These are phyloP conservation scores for Hydrotaea cyrtoneurina DNA, from an alignment of 2,888 invertebrate species.

Conservation along the genomic window DNA sequence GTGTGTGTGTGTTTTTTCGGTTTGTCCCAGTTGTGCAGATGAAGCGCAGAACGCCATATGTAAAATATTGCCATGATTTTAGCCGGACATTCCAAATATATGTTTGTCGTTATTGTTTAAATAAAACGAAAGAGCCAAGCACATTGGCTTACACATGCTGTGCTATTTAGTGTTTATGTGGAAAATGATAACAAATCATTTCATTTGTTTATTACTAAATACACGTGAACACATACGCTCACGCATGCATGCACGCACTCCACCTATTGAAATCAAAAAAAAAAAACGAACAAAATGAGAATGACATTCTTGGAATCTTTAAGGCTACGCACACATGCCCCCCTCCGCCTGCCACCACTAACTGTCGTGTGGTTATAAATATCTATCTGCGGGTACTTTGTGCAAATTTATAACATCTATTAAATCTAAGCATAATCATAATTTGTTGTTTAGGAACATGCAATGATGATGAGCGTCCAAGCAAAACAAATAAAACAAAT, in stretches of 20 bases:
- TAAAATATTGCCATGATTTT: constrained; percentile 64
- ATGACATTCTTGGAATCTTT: constrained; percentile 25
- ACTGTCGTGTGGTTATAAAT: neutral
- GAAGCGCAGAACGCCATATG: constrained; percentile 50
- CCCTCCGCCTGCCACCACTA: neutral
- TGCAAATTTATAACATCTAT: constrained; percentile 60
- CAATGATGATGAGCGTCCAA: constrained; percentile 32
- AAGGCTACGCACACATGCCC: constrained; percentile 39
- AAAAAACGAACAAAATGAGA: too few species aligned
- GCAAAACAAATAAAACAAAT: neutral
- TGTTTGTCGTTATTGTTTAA: constrained; percentile 49
- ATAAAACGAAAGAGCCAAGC: neutral
- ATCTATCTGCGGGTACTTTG: constrained; percentile 28
- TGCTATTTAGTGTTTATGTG: constrained; percentile 58
- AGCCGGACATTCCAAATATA: constrained; percentile 52
- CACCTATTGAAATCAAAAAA: too few species aligned
- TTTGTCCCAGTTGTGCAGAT: constrained; percentile 3
- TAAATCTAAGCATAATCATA: constrained; percentile 55
- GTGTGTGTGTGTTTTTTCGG: too few species aligned
- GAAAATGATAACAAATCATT: constrained; percentile 65
- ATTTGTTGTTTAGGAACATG: constrained; percentile 56
- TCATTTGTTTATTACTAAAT: constrained; percentile 44
- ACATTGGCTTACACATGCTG: constrained; percentile 48
- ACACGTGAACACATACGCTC: neutral
- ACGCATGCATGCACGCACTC: constrained; percentile 1